Percentiles rank a stretch among this genome's conserved stretches.
Conservation (phyloP, 2,113 vertebrate species). For the Hipposideros armiger region DNA sequence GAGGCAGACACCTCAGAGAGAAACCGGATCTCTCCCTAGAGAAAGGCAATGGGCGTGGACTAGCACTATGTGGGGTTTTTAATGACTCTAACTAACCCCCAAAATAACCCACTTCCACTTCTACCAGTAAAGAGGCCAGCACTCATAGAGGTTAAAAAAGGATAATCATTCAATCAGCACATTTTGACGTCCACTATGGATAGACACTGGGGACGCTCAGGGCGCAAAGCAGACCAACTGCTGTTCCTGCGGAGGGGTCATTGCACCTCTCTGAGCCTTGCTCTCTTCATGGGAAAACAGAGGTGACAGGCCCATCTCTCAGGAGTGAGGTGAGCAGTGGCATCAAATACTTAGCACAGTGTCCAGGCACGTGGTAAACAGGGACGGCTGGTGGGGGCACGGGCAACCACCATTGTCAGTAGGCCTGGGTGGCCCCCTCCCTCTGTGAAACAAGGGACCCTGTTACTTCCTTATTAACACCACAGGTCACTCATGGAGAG, state of each 20-base stretch:
- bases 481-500: neutral
- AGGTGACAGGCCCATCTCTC: neutral
- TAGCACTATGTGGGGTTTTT: neutral
- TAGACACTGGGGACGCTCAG: neutral
- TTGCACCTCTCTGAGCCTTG: neutral
- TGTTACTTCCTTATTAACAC: neutral
- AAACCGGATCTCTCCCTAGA: neutral
- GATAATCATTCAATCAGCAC: neutral
- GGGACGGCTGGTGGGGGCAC: accelerated
- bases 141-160: neutral
- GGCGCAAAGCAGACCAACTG: neutral
- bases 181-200: neutral
- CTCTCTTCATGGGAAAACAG: neutral
- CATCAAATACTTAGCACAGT: neutral
- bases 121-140: neutral
- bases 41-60: neutral
- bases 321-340: neutral
- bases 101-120: neutral
- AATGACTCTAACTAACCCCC: neutral
- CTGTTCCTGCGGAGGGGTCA: neutral
- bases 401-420: accelerated
- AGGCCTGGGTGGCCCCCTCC: neutral
- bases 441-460: neutral
- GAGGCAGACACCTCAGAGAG: neutral
- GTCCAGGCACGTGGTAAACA: neutral